Evolutionary conservation across 2,888 invertebrate species (phyloP).

Genomic region (Anthrax anthrax): DNA sequence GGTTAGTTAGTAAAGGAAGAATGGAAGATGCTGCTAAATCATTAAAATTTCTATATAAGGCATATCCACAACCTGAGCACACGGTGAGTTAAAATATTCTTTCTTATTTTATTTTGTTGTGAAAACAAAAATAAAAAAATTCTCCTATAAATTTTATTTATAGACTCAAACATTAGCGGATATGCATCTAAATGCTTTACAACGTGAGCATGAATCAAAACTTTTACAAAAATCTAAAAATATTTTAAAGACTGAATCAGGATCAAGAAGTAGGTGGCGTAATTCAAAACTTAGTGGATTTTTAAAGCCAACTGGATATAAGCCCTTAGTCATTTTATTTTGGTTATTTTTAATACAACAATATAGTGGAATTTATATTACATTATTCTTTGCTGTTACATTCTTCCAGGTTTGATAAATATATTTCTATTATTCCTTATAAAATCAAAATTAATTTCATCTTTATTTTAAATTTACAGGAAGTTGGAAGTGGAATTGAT

Average conservation of each 20-base stretch:
- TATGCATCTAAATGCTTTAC: slow-evolving; percentile 37
- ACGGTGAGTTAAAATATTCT: slow-evolving; percentile 20
- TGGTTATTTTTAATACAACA: slow-evolving; percentile 44
- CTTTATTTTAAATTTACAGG: slow-evolving; percentile 23
- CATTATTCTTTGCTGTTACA: slow-evolving; percentile 44
- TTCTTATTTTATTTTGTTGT: background rate
- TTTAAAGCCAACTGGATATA: slow-evolving; percentile 42
- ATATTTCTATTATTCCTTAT: background rate
- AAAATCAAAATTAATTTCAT: background rate
- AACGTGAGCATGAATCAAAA: slow-evolving; percentile 39
- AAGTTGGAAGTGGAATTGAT: slow-evolving; percentile 37
- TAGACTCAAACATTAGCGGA: slow-evolving; percentile 35
- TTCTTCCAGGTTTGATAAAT: slow-evolving; percentile 37
- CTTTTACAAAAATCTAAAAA: slow-evolving; percentile 26
- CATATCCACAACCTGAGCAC: slow-evolving; percentile 34
- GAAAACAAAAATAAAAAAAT: background rate
- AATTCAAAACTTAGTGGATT: slow-evolving; percentile 33
- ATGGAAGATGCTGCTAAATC: slow-evolving; percentile 40
- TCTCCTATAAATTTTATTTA: slow-evolving; percentile 1
- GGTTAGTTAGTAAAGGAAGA: slow-evolving; percentile 41
- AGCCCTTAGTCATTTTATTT: slow-evolving; percentile 40
- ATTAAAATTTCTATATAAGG: slow-evolving; percentile 36
- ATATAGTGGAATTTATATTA: slow-evolving; percentile 46
- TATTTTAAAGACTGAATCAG: slow-evolving; percentile 10
- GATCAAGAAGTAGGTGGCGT: slow-evolving; percentile 13